Evolutionary conservation across 2,888 invertebrate species (phyloP).

Genomic region (Petrolisthes manimaculis): DNA sequence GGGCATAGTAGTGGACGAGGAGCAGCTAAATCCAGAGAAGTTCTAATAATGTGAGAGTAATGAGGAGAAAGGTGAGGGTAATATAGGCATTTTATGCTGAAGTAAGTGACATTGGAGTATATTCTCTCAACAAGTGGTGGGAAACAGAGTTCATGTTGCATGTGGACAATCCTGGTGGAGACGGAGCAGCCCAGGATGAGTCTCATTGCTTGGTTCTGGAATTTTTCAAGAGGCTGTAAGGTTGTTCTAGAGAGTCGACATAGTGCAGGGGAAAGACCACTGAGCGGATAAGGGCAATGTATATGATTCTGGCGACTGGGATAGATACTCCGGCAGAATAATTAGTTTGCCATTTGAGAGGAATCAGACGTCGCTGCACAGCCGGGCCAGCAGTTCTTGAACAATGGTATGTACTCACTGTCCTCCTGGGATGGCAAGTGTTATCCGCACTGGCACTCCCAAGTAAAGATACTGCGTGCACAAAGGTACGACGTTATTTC

Average conservation of each 20-base stretch:
- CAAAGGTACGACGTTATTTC: not conserved
- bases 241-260: not conserved
- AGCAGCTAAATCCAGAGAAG: not conserved
- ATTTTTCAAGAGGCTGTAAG: slow-evolving; percentile 10
- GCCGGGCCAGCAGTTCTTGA: slow-evolving; percentile 4
- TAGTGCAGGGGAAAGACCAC: slow-evolving; percentile 16
- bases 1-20: not conserved
- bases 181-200: not conserved
- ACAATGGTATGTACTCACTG: slow-evolving; percentile 24
- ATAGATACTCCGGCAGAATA: not conserved
- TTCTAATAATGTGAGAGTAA: slow-evolving; percentile 7
- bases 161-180: slow-evolving; percentile 4
- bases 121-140: slow-evolving; percentile 26
- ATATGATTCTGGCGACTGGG: not conserved
- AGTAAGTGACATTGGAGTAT: slow-evolving; percentile 11
- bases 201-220: slow-evolving; percentile 15
- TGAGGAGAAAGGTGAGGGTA: slow-evolving; percentile 8
- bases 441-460: slow-evolving; percentile 20
- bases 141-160: slow-evolving; percentile 11
- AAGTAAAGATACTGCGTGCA: slow-evolving; percentile 17
- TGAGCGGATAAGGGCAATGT: slow-evolving; percentile 1
- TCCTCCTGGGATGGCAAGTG: not conserved
- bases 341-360: slow-evolving; percentile 5
- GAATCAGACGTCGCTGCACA: slow-evolving; percentile 10
- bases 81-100: slow-evolving; percentile 22